Evolutionary conservation across 1,140 invertebrate genomes (phyloP), one percentile per base, ranked within the genome.

Genomic region (Plectrocnemia conspersa): DNA sequence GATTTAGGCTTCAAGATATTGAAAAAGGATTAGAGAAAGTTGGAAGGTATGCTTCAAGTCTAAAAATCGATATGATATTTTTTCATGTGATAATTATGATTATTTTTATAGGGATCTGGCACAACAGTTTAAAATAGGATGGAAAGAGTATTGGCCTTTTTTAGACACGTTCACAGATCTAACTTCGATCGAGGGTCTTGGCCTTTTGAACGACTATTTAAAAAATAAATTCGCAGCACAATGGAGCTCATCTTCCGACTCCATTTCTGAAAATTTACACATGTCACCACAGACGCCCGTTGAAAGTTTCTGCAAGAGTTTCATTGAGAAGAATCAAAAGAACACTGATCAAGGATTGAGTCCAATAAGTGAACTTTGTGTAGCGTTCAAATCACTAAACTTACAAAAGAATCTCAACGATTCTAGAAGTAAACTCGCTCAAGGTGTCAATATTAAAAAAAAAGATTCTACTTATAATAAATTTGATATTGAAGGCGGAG

Each of bases 111-210:
- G 89, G 58, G 77, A 82, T 52, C 65, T 94, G 56, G 91, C 91
- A 2, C 78, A 82, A 58, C 77, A 89, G 66, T 79, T 82, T 66
- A 79, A 85, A 23, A 76, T 93, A 0, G 74, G 77, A n/a, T 96
- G 91, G 91, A 85, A 82, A 57, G 93, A 96, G 66, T 91, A 90
- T 68, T 96, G 92, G 91, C 81, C 84, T 2, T 95, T 95, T 67
- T 71, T 95, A 4, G 82, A 88, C 61, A 79, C 77, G 3, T 93
- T 88, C 67, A 78, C 84, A 5, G 84, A 96, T 72, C 75, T 95
- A 2, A 68, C 81, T 0, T 81, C 81, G 1, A 63, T 72, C 0
- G 82, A 86, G 52, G 91, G 91, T 2, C 72, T 95, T 1, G 61
- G 68, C 0, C 73, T 82, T 25, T 67, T 96, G 0, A 90, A 96